Evolutionary conservation across 2,888 invertebrate species (phyloP), one percentile per base, ranked within the genome.

Genomic region (Spisula solida): DNA sequence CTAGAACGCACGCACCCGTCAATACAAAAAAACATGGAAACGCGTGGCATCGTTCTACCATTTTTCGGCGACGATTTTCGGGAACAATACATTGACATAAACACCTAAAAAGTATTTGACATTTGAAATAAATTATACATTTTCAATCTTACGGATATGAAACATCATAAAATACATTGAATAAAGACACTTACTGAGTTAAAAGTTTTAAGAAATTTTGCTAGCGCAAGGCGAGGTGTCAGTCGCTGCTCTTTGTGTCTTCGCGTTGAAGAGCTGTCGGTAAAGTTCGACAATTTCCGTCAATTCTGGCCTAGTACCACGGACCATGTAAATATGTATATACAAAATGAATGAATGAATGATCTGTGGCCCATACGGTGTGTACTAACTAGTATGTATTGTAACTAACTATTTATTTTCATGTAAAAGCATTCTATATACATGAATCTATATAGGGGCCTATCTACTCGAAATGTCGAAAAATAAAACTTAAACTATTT

Each of bases 211-310:
- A 88, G 83, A 82, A 90, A 86, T 80, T 87, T 90, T 88, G 90
- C 91, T 84, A 90, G 85, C 90, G 88, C 90, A 90, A 91, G 91
- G 90, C 91, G 91, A 91, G 91, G 91, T 91, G 91, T 91, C 91
- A 90, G 91, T 89, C 85, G 87, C 88, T 81, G 78, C 86, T 84
- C 82, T 84, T 90, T 85, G 78, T 86, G 79, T 25, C 82, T 90
- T 70, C 60, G 34, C 41, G 25, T 16, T 56, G 85, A 56, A 85
- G 85, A 85, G 85, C 34, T 75, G 14, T 31, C 31, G 75, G 29
- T 31, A 75, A 75, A 75, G 25, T 34, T 75, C 29, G 75, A 16
- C 25, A 8, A 75, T 75, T 75, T 75, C 75, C 75, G 75, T 75
- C 25, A 29, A 18, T 41, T 41, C 41, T 16, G 16, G 75, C 0